These are phyloP conservation scores for Saccostrea cuccullata DNA, from an alignment of 1,140 invertebrate species.

Conservation along the genomic window DNA sequence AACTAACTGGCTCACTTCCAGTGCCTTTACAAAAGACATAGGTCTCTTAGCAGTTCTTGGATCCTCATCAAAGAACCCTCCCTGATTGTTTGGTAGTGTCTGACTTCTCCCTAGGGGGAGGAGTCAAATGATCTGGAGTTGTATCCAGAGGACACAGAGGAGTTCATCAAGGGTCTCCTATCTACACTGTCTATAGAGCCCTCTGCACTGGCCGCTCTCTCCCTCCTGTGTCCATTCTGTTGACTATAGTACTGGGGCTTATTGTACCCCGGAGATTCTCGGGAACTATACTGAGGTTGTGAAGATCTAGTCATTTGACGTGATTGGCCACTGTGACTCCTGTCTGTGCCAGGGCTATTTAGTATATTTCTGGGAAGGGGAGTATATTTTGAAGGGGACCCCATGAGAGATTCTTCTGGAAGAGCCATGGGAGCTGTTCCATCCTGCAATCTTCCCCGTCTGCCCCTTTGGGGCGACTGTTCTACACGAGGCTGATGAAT, in stretches of 20 bases:
- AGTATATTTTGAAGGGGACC: conserved; percentile 43
- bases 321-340: conserved; percentile 38
- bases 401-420: conserved; percentile 66
- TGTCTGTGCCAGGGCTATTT: conserved; percentile 64
- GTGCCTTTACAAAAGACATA: conserved; percentile 93
- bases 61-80: conserved; percentile 46
- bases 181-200: conserved; percentile 49
- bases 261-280: conserved; percentile 11
- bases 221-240: conserved; percentile 42
- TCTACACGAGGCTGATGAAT: conserved; percentile 50
- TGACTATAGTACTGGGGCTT: conserved; percentile 34
- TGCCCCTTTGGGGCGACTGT: conserved; percentile 47
- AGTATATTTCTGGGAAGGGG: conserved; percentile 53
- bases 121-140: conserved; percentile 50
- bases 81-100: conserved; percentile 32
- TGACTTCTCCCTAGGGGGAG: conserved; percentile 35
- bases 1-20: conserved; percentile 90
- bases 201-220: conserved; percentile 53
- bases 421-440: conserved; percentile 67
- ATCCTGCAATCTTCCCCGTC: conserved; percentile 38
- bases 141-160: conserved; percentile 39
- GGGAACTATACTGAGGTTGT: conserved; percentile 21
- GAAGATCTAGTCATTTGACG: not conserved
- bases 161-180: conserved; percentile 33
- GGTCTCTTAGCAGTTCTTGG: conserved; percentile 81